phyloP scores from a whole-genome alignment of 2,113 vertebrate genomes.

The Centropus bengalensis region DNA sequence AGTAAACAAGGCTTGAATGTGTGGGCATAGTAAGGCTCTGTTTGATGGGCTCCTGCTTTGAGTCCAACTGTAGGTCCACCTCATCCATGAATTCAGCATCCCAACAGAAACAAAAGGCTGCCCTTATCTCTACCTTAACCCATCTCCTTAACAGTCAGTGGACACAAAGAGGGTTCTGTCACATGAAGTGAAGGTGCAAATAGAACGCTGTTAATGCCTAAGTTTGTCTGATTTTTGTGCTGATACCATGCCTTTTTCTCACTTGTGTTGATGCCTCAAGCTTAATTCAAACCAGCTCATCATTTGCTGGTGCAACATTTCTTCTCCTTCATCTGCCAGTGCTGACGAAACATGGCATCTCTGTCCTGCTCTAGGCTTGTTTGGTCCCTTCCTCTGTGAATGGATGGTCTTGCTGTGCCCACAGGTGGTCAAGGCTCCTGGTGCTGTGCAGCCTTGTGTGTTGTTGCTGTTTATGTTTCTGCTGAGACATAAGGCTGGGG shows the following conservation, averaged over 20 bases:
- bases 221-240: neutral
- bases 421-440: neutral
- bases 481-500: neutral
- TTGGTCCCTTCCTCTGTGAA: neutral
- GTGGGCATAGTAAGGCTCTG: neutral
- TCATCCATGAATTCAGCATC: neutral
- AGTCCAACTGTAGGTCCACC: neutral
- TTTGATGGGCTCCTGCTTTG: neutral
- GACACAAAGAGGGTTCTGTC: neutral
- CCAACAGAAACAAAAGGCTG: neutral
- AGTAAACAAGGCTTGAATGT: neutral
- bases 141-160: neutral
- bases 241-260: neutral
- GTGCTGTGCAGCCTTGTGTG: neutral
- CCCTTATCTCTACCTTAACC: neutral
- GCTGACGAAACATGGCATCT: neutral
- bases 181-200: neutral
- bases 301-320: neutral
- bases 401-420: neutral
- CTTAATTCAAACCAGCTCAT: neutral
- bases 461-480: neutral
- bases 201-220: neutral
- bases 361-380: neutral
- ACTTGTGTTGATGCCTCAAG: neutral
- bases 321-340: neutral